Percentiles rank a stretch among this genome's conserved stretches.
phyloP scores from a whole-genome alignment of 2,113 vertebrate genomes.

The Podarcis muralis region DNA sequence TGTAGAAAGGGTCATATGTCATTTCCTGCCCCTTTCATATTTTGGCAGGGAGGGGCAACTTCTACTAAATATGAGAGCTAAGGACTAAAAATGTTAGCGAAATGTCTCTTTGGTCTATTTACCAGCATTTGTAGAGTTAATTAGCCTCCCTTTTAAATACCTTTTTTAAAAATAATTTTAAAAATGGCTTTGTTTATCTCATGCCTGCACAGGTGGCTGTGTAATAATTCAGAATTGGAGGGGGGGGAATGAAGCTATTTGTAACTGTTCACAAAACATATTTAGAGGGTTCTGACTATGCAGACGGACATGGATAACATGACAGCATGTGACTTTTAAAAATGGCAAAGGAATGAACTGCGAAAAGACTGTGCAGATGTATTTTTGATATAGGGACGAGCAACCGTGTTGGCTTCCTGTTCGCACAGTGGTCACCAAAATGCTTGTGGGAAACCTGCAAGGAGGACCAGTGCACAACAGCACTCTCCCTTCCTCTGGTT shows the following conservation, averaged over 20 bases:
- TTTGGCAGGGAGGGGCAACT: conserved; percentile 10
- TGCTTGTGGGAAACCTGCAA: too few relatives aligned
- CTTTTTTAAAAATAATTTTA: not conserved
- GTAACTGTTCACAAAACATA: not conserved
- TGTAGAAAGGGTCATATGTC: not conserved
- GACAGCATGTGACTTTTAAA: not conserved
- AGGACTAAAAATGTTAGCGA: conserved; percentile 24
- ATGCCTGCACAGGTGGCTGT: not conserved
- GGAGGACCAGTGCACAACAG: too few relatives aligned
- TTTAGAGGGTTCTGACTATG: not conserved
- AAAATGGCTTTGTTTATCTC: conserved; percentile 23
- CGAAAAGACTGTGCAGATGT: not conserved
- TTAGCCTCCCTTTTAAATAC: not conserved
- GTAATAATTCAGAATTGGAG: not conserved
- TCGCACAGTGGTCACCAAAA: too few relatives aligned
- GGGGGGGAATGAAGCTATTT: not conserved
- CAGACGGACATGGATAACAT: not conserved
- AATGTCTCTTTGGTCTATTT: not conserved
- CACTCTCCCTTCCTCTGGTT: too few relatives aligned
- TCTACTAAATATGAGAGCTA: conserved; percentile 23
- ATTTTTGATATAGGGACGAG: not conserved
- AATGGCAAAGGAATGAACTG: not conserved
- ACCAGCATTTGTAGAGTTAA: not conserved
- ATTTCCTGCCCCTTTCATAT: conserved; percentile 30
- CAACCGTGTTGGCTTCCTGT: not conserved